Evolutionary conservation across 2,797 vertebrate species (phyloP), one percentile per base, ranked within the genome.

Genomic region (Arrhamphus sclerolepis): DNA sequence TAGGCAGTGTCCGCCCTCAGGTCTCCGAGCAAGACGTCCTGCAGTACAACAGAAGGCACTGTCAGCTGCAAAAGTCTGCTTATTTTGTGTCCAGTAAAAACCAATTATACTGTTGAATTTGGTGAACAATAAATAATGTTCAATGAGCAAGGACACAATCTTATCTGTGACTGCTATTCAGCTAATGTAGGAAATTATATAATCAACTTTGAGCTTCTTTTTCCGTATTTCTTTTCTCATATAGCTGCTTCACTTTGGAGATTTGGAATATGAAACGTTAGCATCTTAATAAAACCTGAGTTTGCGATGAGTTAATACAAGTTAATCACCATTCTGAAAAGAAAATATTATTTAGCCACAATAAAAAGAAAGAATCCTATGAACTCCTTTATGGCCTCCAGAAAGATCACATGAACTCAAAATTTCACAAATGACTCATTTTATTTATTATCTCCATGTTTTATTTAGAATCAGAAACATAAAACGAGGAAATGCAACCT

Each of bases 1-100:
- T 98, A 98, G 20, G 94, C 91, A 0, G 95, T 98, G 90, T 99
- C 96, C 77, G 96, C 94, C 87, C 93, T 93, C 66, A 99, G 93
- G 71, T 94, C 94, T 77, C 94, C 94, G 66, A 98, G 94, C 77
- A 95, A 82, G 87, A 95, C 93, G 85, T 97, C 95, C 97, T 98
- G 90, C 83, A 83, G 56, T 24, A 38, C 68, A 78, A 78, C 34
- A 70, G 57, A 67, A 62, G 19, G 5, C 19, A 8, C 34, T 13
- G 54, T 86, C 67, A 85, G 77, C 53, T 64, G 43, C 47, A 62
- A 62, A 56, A 56, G 56, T 6, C 21, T 29, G 38, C 26, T 13
- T 13, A 7, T 13, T 34, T 24, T 29, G 26, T 20, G 17, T 14
- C 31, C 19, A 19, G 17, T 6, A 39, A 16, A 1, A 29, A 18